These are phyloP conservation scores for Aurelia aurita complex sp. Pacific DNA, from an alignment of 30 jellyfish, hydroid and myxozoan genomes.

Conservation along the genomic window DNA sequence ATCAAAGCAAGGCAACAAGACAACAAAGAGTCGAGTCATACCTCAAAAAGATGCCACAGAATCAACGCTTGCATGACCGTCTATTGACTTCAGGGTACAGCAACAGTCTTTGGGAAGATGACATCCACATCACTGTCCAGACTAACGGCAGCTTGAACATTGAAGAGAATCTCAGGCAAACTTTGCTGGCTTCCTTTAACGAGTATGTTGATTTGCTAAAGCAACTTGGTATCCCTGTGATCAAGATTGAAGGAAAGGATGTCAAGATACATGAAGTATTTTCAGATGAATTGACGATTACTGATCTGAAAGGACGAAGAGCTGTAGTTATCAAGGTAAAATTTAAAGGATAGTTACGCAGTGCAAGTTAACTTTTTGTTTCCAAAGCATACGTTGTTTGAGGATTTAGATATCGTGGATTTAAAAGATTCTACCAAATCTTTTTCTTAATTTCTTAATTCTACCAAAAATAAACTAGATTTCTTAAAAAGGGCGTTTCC, in stretches of 20 bases:
- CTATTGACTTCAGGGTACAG: slow-evolving; percentile 52
- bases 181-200: slow-evolving; percentile 53
- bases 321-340: slow-evolving; percentile 78
- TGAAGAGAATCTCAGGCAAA: slow-evolving; percentile 79
- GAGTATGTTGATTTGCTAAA: slow-evolving; percentile 59
- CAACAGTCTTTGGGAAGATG: slow-evolving; percentile 43
- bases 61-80: slow-evolving; percentile 25
- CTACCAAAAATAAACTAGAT: too few relatives aligned
- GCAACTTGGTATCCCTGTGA: slow-evolving; percentile 58
- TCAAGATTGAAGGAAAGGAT: slow-evolving; percentile 57
- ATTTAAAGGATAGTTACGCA: too few relatives aligned
- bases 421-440: too few relatives aligned
- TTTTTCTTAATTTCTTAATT: too few relatives aligned
- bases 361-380: too few relatives aligned
- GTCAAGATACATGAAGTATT: slow-evolving; percentile 61
- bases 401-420: too few relatives aligned
- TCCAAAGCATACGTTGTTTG: too few relatives aligned
- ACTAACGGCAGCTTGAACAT: slow-evolving; percentile 72
- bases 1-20: not conserved
- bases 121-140: slow-evolving; percentile 22
- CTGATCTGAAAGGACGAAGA: slow-evolving; percentile 78
- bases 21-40: slow-evolving; percentile 1
- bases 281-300: slow-evolving; percentile 71
- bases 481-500: too few relatives aligned
- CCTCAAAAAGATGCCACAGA: slow-evolving; percentile 34